Evolutionary conservation across 2,888 invertebrate species (phyloP).

Genomic region (Nowickia ferox): DNA sequence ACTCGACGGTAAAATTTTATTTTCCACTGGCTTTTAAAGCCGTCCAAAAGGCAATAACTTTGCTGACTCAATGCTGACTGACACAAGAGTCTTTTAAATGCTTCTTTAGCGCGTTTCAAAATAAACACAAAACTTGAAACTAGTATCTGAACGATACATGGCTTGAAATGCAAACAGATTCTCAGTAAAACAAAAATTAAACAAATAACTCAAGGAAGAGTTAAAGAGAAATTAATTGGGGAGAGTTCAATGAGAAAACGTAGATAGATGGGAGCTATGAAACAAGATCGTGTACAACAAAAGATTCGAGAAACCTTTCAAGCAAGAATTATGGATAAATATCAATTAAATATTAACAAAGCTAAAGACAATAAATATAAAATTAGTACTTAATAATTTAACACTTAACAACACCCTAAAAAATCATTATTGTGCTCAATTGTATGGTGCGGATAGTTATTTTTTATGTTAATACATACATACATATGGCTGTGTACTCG

Average conservation of each 20-base stretch:
- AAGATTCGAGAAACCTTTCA: constrained; percentile 4
- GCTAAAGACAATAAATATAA: too few relatives aligned
- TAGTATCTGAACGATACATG: constrained; percentile 64
- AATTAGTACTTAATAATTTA: too few relatives aligned
- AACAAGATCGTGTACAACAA: constrained; percentile 40
- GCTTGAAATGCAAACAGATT: constrained; percentile 62
- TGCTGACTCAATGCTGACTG: constrained; percentile 57
- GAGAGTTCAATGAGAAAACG: constrained; percentile 40
- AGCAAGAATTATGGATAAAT: neutral
- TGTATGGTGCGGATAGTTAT: neutral
- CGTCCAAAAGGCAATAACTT: constrained; percentile 23
- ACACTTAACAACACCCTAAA: neutral
- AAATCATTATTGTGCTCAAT: neutral
- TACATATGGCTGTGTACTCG: too few relatives aligned
- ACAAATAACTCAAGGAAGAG: constrained; percentile 65
- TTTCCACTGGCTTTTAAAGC: constrained; percentile 47
- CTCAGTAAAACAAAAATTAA: constrained; percentile 43
- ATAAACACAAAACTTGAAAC: constrained; percentile 66
- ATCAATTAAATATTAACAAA: neutral
- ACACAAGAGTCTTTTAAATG: constrained; percentile 49
- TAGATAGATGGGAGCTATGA: neutral
- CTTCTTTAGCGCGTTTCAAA: constrained; percentile 68
- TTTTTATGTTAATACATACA: neutral
- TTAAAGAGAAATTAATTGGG: constrained; percentile 55
- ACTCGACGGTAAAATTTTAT: constrained; percentile 12